phyloP scores from a whole-genome alignment of 1,140 invertebrate genomes.

The Drosophila melanica region DNA sequence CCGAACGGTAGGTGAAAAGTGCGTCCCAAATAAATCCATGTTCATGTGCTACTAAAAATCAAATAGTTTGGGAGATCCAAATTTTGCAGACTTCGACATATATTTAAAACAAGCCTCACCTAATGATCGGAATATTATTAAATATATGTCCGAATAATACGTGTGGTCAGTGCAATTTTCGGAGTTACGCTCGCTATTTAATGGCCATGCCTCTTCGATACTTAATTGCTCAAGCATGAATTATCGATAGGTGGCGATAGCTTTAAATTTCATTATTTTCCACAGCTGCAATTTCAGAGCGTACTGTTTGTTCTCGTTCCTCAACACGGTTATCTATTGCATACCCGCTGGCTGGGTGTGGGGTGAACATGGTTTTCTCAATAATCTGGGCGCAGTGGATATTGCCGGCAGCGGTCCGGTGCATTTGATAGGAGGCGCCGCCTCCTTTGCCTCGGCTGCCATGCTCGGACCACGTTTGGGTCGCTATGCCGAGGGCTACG shows the following conservation, averaged over 20 bases:
- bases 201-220: background rate
- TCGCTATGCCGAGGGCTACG: slow-evolving; percentile 91
- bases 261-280: background rate
- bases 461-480: slow-evolving; percentile 96
- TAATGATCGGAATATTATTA: too few relatives aligned
- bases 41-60: background rate
- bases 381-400: slow-evolving; percentile 92
- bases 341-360: slow-evolving; percentile 91
- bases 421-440: slow-evolving; percentile 90
- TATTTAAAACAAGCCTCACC: too few relatives aligned
- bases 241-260: background rate
- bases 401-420: slow-evolving; percentile 96
- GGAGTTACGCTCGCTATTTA: background rate
- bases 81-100: too few relatives aligned
- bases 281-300: slow-evolving; percentile 90
- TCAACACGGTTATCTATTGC: slow-evolving; percentile 96
- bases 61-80: too few relatives aligned
- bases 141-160: too few relatives aligned
- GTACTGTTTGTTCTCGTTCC: slow-evolving; percentile 94
- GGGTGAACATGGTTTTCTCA: slow-evolving; percentile 94
- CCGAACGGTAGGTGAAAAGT: slow-evolving; percentile 87
- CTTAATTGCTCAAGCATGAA: background rate
- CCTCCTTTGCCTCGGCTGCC: slow-evolving; percentile 93
- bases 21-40: too few relatives aligned
- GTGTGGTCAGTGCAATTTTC: too few relatives aligned